These are phyloP conservation scores for Calyptomena viridis DNA, from an alignment of 2,113 vertebrate genomes.

Conservation along the genomic window DNA sequence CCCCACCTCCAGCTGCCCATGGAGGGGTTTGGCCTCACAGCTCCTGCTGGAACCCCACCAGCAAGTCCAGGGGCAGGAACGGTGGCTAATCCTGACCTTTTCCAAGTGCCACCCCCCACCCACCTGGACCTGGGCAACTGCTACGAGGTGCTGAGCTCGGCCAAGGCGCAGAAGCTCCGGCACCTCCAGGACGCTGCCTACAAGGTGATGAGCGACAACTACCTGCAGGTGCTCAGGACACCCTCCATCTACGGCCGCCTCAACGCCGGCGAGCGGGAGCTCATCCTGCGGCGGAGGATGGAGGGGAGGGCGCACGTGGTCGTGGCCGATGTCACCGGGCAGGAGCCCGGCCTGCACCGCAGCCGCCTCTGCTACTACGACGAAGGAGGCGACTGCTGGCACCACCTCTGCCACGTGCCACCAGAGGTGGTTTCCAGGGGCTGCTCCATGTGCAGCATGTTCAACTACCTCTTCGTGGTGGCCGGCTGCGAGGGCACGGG, in stretches of 20 bases:
- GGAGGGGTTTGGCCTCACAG: not conserved
- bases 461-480: slow-evolving; percentile 93
- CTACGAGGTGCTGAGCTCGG: slow-evolving; percentile 76
- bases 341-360: slow-evolving; percentile 30
- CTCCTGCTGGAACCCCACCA: not conserved
- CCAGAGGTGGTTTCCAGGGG: slow-evolving; percentile 81
- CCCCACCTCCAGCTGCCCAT: slow-evolving; percentile 71
- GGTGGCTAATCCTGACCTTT: slow-evolving; percentile 52
- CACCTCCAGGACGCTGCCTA: slow-evolving; percentile 77
- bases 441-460: slow-evolving; percentile 86
- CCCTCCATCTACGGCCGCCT: slow-evolving; percentile 79
- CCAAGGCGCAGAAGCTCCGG: slow-evolving; percentile 76
- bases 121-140: slow-evolving; percentile 89
- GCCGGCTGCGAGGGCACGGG: slow-evolving; percentile 78
- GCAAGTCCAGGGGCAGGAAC: slow-evolving; percentile 12
- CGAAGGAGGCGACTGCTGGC: slow-evolving; percentile 79
- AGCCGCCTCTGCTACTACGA: slow-evolving; percentile 87
- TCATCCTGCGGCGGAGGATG: slow-evolving; percentile 78
- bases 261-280: slow-evolving; percentile 80
- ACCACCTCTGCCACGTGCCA: slow-evolving; percentile 77
- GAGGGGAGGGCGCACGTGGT: slow-evolving; percentile 74
- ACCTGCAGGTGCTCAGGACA: slow-evolving; percentile 85
- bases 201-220: slow-evolving; percentile 89
- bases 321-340: slow-evolving; percentile 80
- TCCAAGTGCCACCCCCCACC: slow-evolving; percentile 46